A percentile compares a stretch with the other conserved stretches of the same genome.
Evolutionary conservation across 2,888 invertebrate species (phyloP).

Genomic region (Hymenopus coronatus): DNA sequence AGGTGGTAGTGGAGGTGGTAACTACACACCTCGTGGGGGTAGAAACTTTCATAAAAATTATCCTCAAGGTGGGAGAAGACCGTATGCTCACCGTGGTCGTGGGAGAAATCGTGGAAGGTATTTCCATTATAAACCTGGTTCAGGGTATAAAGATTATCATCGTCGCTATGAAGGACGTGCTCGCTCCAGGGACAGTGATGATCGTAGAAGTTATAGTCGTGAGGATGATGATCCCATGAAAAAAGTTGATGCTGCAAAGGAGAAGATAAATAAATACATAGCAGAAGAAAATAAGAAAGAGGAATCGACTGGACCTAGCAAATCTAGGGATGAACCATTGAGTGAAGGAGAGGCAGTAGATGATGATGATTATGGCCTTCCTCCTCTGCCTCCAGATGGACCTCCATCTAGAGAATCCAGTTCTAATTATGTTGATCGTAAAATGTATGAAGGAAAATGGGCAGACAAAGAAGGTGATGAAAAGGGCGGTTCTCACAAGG

Average conservation of each 20-base stretch:
- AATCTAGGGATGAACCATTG: constrained; percentile 52
- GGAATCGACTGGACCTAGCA: constrained; percentile 40
- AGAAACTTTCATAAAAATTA: constrained; percentile 44
- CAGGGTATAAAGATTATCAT: constrained; percentile 57
- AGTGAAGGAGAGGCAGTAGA: constrained; percentile 59
- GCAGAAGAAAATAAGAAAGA: constrained; percentile 42
- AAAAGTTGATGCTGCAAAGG: constrained; percentile 54
- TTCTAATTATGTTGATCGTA: constrained; percentile 54
- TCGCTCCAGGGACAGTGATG: constrained; percentile 50
- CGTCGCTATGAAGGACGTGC: constrained; percentile 63
- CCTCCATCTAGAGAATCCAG: constrained; percentile 39
- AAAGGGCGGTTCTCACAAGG: constrained; percentile 33
- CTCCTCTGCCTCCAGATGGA: constrained; percentile 29
- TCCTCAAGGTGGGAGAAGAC: constrained; percentile 41
- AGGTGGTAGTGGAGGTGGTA: constrained; percentile 40
- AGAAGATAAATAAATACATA: constrained; percentile 58
- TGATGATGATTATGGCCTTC: constrained; percentile 45
- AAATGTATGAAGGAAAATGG: constrained; percentile 66
- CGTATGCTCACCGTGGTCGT: constrained; percentile 43
- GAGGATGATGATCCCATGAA: constrained; percentile 51
- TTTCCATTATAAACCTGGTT: constrained; percentile 48
- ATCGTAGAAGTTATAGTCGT: constrained; percentile 50
- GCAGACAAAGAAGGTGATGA: constrained; percentile 55
- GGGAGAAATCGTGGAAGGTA: constrained; percentile 45
- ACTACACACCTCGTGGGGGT: constrained; percentile 44